A percentile compares a stretch with the other conserved stretches of the same genome.
Conservation (phyloP, 2,113 vertebrate genomes). For the Notothenia rossii region DNA sequence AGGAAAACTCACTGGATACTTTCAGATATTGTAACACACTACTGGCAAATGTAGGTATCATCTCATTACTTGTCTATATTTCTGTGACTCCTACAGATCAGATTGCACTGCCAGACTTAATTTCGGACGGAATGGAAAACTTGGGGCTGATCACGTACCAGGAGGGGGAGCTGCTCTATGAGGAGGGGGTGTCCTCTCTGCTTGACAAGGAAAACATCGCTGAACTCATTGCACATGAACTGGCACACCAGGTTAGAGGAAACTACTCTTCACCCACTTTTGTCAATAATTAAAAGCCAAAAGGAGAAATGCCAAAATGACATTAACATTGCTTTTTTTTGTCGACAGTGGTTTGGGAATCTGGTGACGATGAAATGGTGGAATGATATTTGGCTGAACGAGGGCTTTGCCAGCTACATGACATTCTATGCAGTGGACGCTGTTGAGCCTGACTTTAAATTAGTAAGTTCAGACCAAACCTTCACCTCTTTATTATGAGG, state of each 20-base stretch:
- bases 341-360: constrained; percentile 94
- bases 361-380: constrained; percentile 95
- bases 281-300: background rate
- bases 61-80: background rate
- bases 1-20: background rate
- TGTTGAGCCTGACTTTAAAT: constrained; percentile 74
- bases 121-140: constrained; percentile 79
- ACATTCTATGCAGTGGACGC: constrained; percentile 83
- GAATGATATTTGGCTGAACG: constrained; percentile 95
- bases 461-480: constrained; percentile 77
- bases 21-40: background rate
- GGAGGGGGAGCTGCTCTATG: constrained; percentile 75
- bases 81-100: constrained; percentile 72
- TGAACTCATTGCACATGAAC: constrained; percentile 74
- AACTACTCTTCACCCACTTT: background rate
- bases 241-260: constrained; percentile 83
- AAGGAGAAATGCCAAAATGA: background rate
- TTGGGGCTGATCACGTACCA: constrained; percentile 84
- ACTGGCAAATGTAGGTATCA: background rate
- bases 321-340: background rate
- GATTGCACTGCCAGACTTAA: constrained; percentile 81
- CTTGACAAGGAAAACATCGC: constrained; percentile 70
- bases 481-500: background rate
- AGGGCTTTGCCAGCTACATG: constrained; percentile 92
- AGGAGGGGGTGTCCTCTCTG: constrained; percentile 68